Conservation (phyloP, 2,113 vertebrate species). For the Calypte anna region DNA sequence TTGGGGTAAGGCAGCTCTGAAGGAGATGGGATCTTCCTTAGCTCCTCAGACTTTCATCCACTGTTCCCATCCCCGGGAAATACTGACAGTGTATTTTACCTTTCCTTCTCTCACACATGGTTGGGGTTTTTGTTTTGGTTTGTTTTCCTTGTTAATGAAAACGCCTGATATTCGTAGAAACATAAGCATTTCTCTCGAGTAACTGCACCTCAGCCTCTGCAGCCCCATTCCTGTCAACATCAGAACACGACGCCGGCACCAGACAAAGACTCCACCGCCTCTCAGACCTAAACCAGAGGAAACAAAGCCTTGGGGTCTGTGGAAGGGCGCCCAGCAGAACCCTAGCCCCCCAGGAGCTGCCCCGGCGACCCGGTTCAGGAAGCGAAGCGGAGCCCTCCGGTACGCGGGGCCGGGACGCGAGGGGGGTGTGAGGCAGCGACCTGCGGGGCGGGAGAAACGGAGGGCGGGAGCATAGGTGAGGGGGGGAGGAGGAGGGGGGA, state of each 20-base stretch:
- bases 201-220: not conserved
- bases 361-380: not conserved
- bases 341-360: not conserved
- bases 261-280: not conserved
- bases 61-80: not conserved
- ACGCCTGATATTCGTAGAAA: not conserved
- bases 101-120: not conserved
- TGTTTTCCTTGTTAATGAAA: not conserved
- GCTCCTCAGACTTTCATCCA: not conserved
- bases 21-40: not conserved
- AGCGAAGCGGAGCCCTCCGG: no score
- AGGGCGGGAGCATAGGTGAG: not conserved
- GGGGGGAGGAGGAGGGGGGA: not conserved
- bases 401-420: not conserved
- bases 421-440: not conserved
- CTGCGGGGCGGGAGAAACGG: not conserved
- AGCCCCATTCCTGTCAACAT: not conserved
- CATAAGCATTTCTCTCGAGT: not conserved
- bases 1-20: not conserved
- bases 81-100: no score
- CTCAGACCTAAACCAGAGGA: rapidly evolving
- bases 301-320: rapidly evolving
- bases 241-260: not conserved
- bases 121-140: no score
- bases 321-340: rapidly evolving